Evolutionary conservation across 2,888 invertebrate species (phyloP), one percentile per base, ranked within the genome.

Genomic region (Ernsta delagoae): DNA sequence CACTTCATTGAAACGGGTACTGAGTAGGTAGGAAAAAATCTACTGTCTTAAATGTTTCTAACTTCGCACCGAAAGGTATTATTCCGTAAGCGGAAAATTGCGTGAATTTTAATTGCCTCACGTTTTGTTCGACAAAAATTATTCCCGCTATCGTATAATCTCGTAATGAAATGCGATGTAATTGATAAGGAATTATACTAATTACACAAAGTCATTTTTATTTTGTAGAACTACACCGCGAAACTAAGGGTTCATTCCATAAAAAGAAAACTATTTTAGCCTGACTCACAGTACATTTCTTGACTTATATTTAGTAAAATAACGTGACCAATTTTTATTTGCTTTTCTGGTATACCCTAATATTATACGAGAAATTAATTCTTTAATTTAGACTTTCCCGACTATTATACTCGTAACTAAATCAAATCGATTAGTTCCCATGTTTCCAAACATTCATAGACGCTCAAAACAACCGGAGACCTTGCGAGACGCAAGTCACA

Each of bases 61-160:
- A 63, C 36, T 62, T 39, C 9, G 6, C 60, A 36, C n/a, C 31
- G 39, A 48, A 59, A 75, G 70, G 73, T 73, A 77, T 77, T 78
- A 78, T 73, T 73, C 24, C 73, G 78, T 78, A 76, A 74, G 78
- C 77, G 77, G 78, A 77, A 79, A 79, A 78, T 79, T 79, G 74
- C 74, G 76, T 76, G 77, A 79, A 75, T 77, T 77, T 77, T 75
- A 77, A 78, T 75, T 75, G 72, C 73, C 77, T 71, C 69, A 76
- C 74, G 75, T 78, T 82, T 77, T 75, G 71, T 74, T 74, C 70
- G 73, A 73, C 71, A 72, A 72, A 74, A 78, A 74, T 75, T 72
- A 57, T 73, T 77, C 76, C 75, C 76, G 72, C 74, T 79, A 77
- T 71, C 74, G 71, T 71, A 39, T 64, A 70, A 79, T 77, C 74